phyloP scores from a whole-genome alignment of 2,797 vertebrate species.

The Valencia hispanica region DNA sequence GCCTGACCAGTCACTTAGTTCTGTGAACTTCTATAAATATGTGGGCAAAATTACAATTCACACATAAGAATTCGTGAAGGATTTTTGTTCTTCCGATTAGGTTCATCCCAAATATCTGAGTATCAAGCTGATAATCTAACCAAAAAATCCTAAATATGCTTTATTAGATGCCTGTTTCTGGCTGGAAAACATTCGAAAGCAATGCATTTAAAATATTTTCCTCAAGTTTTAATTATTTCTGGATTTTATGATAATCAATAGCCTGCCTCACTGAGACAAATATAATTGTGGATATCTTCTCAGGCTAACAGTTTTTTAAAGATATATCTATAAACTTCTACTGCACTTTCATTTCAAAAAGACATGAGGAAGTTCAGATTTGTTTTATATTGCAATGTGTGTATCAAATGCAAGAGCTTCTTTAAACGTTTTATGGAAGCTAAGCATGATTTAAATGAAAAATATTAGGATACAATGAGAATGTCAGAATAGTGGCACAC shows the following conservation, averaged over 20 bases:
- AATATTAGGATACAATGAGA: conserved; percentile 4
- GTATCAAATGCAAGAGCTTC: neutral
- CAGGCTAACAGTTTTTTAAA: neutral
- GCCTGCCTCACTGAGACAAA: neutral
- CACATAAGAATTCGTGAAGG: neutral
- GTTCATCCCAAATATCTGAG: neutral
- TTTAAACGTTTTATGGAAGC: neutral
- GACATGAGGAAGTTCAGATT: neutral
- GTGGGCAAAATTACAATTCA: neutral
- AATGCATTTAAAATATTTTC: neutral
- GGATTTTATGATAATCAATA: neutral
- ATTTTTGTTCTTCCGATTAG: neutral
- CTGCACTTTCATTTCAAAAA: neutral
- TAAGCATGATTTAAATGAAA: neutral
- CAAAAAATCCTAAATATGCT: neutral
- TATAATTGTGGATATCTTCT: neutral
- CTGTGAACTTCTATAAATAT: neutral
- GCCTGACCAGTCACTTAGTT: neutral
- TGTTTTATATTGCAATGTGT: neutral
- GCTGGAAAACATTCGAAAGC: neutral
- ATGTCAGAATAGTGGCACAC: neutral
- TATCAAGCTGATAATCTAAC: neutral
- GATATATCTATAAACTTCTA: neutral
- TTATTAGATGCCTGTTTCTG: neutral
- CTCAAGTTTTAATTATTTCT: neutral